These are phyloP conservation scores for Aphelenchoides bicaudatus DNA, from an alignment of 2,888 invertebrate species.

Conservation along the genomic window DNA sequence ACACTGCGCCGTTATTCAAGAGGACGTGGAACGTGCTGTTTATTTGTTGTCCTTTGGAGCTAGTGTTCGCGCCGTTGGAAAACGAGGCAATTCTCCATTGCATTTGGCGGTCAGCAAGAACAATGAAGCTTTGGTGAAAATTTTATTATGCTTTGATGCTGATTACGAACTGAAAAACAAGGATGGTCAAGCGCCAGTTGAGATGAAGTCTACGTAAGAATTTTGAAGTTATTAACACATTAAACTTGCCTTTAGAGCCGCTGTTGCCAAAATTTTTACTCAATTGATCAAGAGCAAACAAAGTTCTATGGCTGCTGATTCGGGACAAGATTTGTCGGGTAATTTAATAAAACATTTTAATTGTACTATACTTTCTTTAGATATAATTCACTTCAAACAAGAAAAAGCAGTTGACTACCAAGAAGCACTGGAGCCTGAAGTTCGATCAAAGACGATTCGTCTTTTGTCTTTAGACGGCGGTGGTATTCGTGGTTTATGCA, in stretches of 20 bases:
- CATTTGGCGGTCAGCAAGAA: constrained; percentile 26
- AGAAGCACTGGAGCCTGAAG: neutral
- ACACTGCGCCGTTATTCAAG: constrained; percentile 22
- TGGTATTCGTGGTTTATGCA: constrained; percentile 48
- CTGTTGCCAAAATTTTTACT: constrained; percentile 24
- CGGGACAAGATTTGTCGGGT: constrained; percentile 15
- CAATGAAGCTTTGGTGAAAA: constrained; percentile 16
- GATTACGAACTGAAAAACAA: constrained; percentile 26
- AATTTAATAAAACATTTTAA: constrained; percentile 8
- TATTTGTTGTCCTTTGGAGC: constrained; percentile 32
- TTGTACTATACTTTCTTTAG: constrained; percentile 8
- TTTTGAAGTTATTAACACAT: neutral
- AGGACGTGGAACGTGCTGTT: constrained; percentile 23
- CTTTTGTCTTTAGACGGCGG: constrained; percentile 45
- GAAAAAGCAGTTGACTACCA: neutral
- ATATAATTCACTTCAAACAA: neutral
- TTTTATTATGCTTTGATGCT: constrained; percentile 30
- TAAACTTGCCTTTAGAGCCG: constrained; percentile 14
- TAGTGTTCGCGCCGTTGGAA: constrained; percentile 18
- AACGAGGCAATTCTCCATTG: constrained; percentile 32
- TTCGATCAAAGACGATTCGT: constrained; percentile 14
- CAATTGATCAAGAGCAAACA: neutral
- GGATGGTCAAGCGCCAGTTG: constrained; percentile 19
- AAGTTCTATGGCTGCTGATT: neutral
- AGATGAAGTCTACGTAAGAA: constrained; percentile 18